A percentile compares a stretch with the other conserved stretches of the same genome.
Conservation (phyloP, 2,888 invertebrate species). For the Ferrisia virgata region DNA sequence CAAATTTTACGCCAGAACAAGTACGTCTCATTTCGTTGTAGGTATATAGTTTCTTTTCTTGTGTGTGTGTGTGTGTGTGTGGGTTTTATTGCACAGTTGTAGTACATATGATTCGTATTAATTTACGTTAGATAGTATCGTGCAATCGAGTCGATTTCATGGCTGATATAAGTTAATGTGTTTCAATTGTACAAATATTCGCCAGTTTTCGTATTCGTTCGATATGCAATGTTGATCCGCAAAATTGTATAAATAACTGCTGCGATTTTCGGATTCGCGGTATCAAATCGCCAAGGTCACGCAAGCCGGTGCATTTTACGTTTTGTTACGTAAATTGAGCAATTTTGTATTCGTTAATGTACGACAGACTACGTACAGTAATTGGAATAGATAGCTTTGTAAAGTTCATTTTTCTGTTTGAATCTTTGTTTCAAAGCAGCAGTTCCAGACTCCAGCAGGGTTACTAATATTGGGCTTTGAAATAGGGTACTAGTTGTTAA, state of each 20-base stretch:
- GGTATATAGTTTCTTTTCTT: background rate
- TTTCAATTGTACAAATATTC: too few relatives aligned
- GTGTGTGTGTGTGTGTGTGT: too few relatives aligned
- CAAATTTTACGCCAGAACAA: conserved; percentile 48
- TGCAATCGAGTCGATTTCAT: too few relatives aligned
- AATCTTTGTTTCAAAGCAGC: too few relatives aligned
- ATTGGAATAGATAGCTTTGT: too few relatives aligned
- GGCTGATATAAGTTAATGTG: background rate
- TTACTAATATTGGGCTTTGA: background rate
- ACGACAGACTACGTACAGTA: background rate
- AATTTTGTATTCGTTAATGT: background rate
- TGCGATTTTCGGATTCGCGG: background rate
- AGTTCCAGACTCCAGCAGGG: background rate
- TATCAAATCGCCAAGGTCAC: background rate
- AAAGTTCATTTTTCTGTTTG: too few relatives aligned
- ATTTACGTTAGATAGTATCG: too few relatives aligned
- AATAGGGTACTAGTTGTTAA: background rate
- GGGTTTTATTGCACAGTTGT: too few relatives aligned
- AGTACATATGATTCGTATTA: too few relatives aligned
- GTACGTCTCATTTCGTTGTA: background rate
- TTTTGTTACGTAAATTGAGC: background rate
- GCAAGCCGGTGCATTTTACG: background rate
- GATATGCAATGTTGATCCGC: background rate
- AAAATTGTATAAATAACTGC: background rate
- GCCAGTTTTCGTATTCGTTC: too few relatives aligned